Percentiles rank a stretch among this genome's conserved stretches.
Evolutionary conservation across 1,140 invertebrate genomes (phyloP).

Genomic region (Drosophila mayri): DNA sequence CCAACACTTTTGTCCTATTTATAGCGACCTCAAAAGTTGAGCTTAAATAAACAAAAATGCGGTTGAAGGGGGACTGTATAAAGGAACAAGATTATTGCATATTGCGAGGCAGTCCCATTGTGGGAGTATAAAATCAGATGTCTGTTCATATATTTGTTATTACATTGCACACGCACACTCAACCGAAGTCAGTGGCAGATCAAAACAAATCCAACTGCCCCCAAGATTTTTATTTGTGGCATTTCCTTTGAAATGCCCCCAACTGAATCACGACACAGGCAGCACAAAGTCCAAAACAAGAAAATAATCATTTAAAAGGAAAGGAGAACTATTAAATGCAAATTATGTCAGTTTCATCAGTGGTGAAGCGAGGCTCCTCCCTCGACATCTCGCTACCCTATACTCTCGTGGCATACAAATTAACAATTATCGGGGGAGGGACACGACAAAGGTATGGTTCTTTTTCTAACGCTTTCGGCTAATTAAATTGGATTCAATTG

Average conservation of each 20-base stretch:
- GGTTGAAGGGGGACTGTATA: slow-evolving; percentile 12
- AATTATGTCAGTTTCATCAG: slow-evolving; percentile 75
- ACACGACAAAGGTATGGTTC: slow-evolving; percentile 38
- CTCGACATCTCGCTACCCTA: slow-evolving; percentile 6
- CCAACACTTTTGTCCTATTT: slow-evolving; percentile 21
- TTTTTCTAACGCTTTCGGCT: slow-evolving; percentile 75
- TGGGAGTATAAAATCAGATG: slow-evolving; percentile 8
- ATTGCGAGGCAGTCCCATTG: slow-evolving; percentile 2
- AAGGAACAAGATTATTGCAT: slow-evolving; percentile 10
- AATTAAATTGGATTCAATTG: slow-evolving; percentile 83
- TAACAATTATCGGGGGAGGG: slow-evolving; percentile 41
- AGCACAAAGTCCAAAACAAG: slow-evolving; percentile 6
- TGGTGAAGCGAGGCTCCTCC: slow-evolving; percentile 18
- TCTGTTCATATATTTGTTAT: slow-evolving; percentile 36
- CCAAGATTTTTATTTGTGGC: slow-evolving; percentile 18
- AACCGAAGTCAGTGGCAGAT: slow-evolving; percentile 13
- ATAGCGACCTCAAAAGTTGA: slow-evolving; percentile 17
- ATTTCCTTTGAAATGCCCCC: slow-evolving; percentile 37
- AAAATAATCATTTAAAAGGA: slow-evolving; percentile 28
- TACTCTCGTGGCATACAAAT: slow-evolving; percentile 68
- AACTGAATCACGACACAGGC: slow-evolving; percentile 32
- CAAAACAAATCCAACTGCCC: slow-evolving; percentile 31
- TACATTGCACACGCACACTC: slow-evolving; percentile 7
- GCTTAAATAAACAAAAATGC: slow-evolving; percentile 28
- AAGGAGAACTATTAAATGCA: slow-evolving; percentile 70